Conservation (phyloP, 2,888 invertebrate species). For the Scaptodrosophila latifasciaeformis region DNA sequence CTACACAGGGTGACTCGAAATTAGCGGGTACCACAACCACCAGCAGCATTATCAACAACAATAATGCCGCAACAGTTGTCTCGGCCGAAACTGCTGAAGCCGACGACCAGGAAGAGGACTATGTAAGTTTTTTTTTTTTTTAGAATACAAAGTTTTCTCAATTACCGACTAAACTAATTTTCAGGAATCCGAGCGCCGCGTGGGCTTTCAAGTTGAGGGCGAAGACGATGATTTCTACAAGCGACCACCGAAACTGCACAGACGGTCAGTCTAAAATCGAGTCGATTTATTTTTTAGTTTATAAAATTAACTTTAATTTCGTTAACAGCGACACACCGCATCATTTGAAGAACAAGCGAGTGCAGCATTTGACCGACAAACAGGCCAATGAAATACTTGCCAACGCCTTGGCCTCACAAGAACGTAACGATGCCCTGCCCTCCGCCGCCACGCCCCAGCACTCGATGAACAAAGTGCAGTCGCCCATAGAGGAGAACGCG, state of each 20-base stretch:
- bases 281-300: too few species aligned
- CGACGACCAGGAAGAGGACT: slow-evolving; percentile 81
- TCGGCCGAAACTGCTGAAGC: slow-evolving; percentile 76
- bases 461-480: slow-evolving; percentile 61
- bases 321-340: slow-evolving; percentile 98
- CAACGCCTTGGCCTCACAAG: slow-evolving; percentile 72
- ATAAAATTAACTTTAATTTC: too few species aligned
- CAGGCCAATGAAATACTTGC: slow-evolving; percentile 81
- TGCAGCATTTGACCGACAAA: slow-evolving; percentile 82
- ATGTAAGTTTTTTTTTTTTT: slow-evolving; percentile 78
- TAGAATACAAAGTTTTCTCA: background rate
- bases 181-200: slow-evolving; percentile 78
- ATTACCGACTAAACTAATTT: too few species aligned
- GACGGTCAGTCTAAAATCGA: slow-evolving; percentile 66
- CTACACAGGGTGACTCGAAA: slow-evolving; percentile 50
- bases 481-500: slow-evolving; percentile 71
- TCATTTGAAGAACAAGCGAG: slow-evolving; percentile 98
- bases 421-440: slow-evolving; percentile 49
- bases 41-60: background rate
- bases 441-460: slow-evolving; percentile 37
- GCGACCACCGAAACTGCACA: slow-evolving; percentile 74
- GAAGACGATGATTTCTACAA: slow-evolving; percentile 74
- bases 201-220: slow-evolving; percentile 79
- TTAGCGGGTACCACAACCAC: slow-evolving; percentile 40
- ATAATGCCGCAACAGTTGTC: slow-evolving; percentile 22